phyloP scores from a whole-genome alignment of 2,888 invertebrate genomes.

The Crematogaster levior region DNA sequence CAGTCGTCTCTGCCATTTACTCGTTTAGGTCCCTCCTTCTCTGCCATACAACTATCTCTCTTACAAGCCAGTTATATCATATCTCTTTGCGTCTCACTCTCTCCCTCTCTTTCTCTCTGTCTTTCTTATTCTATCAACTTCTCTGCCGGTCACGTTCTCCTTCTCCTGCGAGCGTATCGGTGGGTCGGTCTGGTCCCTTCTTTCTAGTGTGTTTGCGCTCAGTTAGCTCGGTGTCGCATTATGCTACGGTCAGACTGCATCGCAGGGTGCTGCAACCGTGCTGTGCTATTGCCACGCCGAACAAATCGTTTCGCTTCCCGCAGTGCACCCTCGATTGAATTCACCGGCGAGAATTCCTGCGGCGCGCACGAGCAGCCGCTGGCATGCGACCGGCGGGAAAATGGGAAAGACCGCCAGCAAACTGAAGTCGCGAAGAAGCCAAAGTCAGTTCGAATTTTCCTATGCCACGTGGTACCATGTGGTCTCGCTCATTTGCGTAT shows the following conservation, averaged over 20 bases:
- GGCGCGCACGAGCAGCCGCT: slow-evolving; percentile 49
- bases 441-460: slow-evolving; percentile 77
- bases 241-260: slow-evolving; percentile 71
- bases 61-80: slow-evolving; percentile 1
- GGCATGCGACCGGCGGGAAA: slow-evolving; percentile 68
- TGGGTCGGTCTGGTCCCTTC: slow-evolving; percentile 51
- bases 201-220: slow-evolving; percentile 68
- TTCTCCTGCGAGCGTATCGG: slow-evolving; percentile 50
- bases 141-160: slow-evolving; percentile 58
- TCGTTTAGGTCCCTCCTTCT: background rate
- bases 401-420: slow-evolving; percentile 83
- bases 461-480: background rate
- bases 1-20: slow-evolving; percentile 35
- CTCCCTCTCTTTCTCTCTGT: slow-evolving; percentile 13
- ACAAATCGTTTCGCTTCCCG: slow-evolving; percentile 7
- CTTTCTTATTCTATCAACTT: background rate
- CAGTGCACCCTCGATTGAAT: slow-evolving; percentile 22
- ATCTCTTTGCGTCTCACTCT: background rate
- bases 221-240: slow-evolving; percentile 77
- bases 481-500: background rate
- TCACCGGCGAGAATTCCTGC: slow-evolving; percentile 55
- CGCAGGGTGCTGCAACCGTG: slow-evolving; percentile 41
- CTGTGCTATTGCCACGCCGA: slow-evolving; percentile 47
- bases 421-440: slow-evolving; percentile 79
- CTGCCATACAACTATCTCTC: background rate